phyloP scores from a whole-genome alignment of 1,140 invertebrate species.

The Drosophila mayri region DNA sequence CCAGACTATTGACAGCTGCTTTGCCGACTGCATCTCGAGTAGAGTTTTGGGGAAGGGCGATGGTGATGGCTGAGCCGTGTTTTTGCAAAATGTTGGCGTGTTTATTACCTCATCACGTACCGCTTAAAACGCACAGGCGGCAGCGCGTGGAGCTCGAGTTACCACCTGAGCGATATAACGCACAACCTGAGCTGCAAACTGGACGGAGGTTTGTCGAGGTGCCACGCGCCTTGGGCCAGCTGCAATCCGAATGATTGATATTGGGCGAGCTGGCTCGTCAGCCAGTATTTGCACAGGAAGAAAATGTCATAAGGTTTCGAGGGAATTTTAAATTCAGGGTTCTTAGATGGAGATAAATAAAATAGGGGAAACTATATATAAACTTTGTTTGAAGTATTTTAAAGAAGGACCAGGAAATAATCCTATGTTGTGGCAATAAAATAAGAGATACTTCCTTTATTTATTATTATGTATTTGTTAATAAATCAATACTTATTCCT shows the following conservation, averaged over 20 bases:
- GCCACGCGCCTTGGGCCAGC: constrained; percentile 47
- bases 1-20: constrained; percentile 63
- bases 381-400: background rate
- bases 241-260: constrained; percentile 73
- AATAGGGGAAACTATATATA: background rate
- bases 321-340: background rate
- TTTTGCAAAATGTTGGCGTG: constrained; percentile 57
- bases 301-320: background rate
- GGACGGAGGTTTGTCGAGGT: constrained; percentile 21
- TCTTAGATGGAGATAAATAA: background rate
- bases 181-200: constrained; percentile 17
- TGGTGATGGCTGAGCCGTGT: constrained; percentile 5
- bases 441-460: no score
- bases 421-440: no score
- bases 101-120: constrained; percentile 79
- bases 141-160: constrained; percentile 61
- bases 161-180: constrained; percentile 45
- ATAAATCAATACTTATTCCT: no score
- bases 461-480: no score
- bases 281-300: constrained; percentile 11
- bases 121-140: constrained; percentile 63
- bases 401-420: background rate
- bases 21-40: constrained; percentile 12
- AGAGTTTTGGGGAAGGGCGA: constrained; percentile 39
- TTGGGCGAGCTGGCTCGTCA: constrained; percentile 62